Percentiles rank a stretch among this genome's conserved stretches.
These are phyloP conservation scores for Ambastaia sidthimunki DNA, from an alignment of 2,797 vertebrate species.

Conservation along the genomic window DNA sequence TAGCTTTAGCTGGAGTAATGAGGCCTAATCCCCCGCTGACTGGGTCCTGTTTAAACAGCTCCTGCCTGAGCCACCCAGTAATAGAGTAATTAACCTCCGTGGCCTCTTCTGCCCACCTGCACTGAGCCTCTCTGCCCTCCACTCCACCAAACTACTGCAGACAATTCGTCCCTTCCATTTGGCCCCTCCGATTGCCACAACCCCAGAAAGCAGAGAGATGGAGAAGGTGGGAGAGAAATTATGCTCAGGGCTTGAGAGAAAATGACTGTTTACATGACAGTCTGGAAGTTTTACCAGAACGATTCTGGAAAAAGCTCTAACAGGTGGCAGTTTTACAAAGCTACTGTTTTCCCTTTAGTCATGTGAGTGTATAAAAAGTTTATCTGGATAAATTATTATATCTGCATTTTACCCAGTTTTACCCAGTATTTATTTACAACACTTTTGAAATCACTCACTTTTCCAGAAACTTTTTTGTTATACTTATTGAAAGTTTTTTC, in stretches of 20 bases:
- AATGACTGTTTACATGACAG: conserved; percentile 22
- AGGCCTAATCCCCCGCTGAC: conserved; percentile 96
- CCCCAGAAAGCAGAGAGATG: neutral
- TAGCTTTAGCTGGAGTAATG: conserved; percentile 99
- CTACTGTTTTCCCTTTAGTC: no score
- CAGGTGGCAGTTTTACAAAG: neutral
- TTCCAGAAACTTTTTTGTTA: no score
- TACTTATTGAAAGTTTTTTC: no score
- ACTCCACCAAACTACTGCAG: conserved; percentile 37
- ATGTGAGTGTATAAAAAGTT: neutral
- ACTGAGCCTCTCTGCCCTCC: conserved; percentile 48
- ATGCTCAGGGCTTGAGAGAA: conserved; percentile 35
- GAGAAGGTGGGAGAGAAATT: conserved; percentile 6
- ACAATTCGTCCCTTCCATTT: conserved; percentile 22
- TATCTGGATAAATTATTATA: neutral
- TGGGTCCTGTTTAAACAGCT: conserved; percentile 87
- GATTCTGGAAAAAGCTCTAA: conserved; percentile 22
- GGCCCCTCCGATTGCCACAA: conserved; percentile 49
- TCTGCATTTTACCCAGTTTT: neutral
- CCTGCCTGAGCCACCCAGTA: conserved; percentile 89
- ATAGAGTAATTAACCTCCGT: conserved; percentile 98
- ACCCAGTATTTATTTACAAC: neutral
- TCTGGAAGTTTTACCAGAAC: conserved; percentile 37
- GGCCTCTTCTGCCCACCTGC: conserved; percentile 75
- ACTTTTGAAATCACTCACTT: no score